Conservation (phyloP, 2,797 vertebrate genomes). For the Natrix natrix region DNA sequence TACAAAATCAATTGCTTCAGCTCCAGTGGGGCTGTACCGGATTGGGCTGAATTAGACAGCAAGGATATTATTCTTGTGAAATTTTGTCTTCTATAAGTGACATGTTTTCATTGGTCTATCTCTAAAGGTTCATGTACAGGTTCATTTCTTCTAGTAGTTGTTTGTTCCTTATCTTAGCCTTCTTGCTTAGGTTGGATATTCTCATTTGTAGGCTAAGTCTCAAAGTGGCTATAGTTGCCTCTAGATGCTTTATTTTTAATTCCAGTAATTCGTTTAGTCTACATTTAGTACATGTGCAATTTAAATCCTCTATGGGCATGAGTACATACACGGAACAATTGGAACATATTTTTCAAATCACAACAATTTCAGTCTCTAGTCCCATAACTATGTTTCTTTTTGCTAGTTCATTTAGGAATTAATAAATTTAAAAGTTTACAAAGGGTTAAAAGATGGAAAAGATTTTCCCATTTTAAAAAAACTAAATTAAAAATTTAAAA, state of each 20-base stretch:
- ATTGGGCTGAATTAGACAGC: not conserved
- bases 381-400: not conserved
- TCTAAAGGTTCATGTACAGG: not conserved
- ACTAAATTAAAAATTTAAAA: not conserved
- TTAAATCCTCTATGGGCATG: not conserved
- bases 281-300: not conserved
- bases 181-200: not conserved
- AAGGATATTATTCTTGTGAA: not conserved
- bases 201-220: not conserved
- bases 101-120: not conserved
- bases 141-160: not conserved
- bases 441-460: not conserved
- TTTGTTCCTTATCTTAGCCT: not conserved
- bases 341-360: not conserved
- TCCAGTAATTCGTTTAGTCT: not conserved
- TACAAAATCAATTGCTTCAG: not conserved
- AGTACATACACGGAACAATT: not conserved
- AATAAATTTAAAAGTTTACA: not conserved
- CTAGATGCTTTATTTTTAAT: not conserved
- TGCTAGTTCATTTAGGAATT: not conserved
- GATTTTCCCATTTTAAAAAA: not conserved
- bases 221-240: not conserved
- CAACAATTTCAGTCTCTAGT: not conserved
- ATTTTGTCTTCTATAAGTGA: not conserved
- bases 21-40: not conserved